Percentiles rank a stretch among this genome's conserved stretches.
Conservation (phyloP, 2,888 invertebrate genomes). For the Rhyacophila evoluta region DNA sequence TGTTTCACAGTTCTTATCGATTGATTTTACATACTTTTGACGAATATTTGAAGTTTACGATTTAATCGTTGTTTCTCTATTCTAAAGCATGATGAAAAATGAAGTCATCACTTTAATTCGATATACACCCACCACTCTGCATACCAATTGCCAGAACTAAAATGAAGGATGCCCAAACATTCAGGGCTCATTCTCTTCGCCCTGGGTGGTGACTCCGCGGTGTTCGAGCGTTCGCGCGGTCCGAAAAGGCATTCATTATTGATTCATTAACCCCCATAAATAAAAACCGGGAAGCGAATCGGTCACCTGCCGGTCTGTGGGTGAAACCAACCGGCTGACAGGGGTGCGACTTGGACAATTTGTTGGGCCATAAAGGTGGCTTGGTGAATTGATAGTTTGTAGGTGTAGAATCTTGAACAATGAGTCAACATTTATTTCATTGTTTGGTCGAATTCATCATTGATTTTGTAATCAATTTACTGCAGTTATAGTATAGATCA, state of each 20-base stretch:
- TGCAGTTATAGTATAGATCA: no score
- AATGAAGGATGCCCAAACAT: slow-evolving; percentile 10
- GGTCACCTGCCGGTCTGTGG: slow-evolving; percentile 9
- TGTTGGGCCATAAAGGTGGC: not conserved
- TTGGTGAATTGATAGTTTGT: not conserved
- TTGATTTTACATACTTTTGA: no score
- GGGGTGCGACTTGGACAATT: not conserved
- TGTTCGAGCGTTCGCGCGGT: slow-evolving; percentile 25
- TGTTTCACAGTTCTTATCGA: no score
- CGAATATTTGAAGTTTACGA: no score
- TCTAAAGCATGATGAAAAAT: no score
- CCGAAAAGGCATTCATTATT: slow-evolving; percentile 31
- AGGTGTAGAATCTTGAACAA: no score
- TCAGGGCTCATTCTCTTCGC: slow-evolving; percentile 29
- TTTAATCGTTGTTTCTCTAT: no score
- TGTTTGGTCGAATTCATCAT: no score
- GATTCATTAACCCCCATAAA: slow-evolving; percentile 51
- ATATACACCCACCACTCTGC: not conserved
- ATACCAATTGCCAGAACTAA: not conserved
- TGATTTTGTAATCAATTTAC: no score
- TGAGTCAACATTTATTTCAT: not conserved
- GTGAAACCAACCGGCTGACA: not conserved
- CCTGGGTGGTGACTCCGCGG: slow-evolving; percentile 41
- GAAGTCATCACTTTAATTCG: slow-evolving; percentile 4
- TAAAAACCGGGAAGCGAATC: slow-evolving; percentile 37